These are phyloP conservation scores for Drosophila prostipennis DNA, from an alignment of 2,888 invertebrate species.

Conservation along the genomic window DNA sequence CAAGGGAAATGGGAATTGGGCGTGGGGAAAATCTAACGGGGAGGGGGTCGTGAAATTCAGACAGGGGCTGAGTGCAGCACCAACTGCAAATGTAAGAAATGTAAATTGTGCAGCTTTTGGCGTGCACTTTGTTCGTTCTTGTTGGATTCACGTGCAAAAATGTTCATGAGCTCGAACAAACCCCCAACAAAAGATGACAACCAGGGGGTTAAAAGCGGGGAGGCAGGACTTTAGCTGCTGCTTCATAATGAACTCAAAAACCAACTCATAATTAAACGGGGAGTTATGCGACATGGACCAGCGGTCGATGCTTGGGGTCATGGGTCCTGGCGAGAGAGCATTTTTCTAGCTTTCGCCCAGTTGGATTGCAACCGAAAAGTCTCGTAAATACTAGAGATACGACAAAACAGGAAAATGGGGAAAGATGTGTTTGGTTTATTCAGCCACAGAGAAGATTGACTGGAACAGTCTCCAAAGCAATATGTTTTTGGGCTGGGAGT, in stretches of 20 bases:
- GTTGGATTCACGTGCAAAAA: constrained; percentile 76
- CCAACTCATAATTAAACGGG: constrained; percentile 79
- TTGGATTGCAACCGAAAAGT: constrained; percentile 32
- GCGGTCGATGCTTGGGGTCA: constrained; percentile 49
- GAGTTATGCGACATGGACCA: constrained; percentile 77
- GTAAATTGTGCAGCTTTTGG: constrained; percentile 73
- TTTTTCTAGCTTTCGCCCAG: constrained; percentile 31
- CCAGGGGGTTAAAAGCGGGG: not conserved
- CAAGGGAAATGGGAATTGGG: constrained; percentile 64
- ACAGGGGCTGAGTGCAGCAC: constrained; percentile 11
- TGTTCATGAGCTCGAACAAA: constrained; percentile 64
- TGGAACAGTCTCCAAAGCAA: constrained; percentile 60
- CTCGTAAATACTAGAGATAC: constrained; percentile 31
- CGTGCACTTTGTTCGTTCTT: constrained; percentile 63
- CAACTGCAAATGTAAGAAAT: constrained; percentile 73
- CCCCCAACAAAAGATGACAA: constrained; percentile 26
- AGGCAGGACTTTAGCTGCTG: constrained; percentile 13
- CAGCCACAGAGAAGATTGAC: constrained; percentile 59
- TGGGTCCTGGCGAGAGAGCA: constrained; percentile 27
- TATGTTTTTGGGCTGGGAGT: constrained; percentile 30
- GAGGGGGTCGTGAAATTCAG: constrained; percentile 13
- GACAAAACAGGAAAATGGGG: constrained; percentile 5
- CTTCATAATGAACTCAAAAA: constrained; percentile 73
- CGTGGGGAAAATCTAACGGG: constrained; percentile 24
- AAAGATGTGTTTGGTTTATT: constrained; percentile 22